Percentiles rank a stretch among this genome's conserved stretches.
phyloP scores from a whole-genome alignment of 1,140 invertebrate genomes.

The Protaetia brevitarsis region DNA sequence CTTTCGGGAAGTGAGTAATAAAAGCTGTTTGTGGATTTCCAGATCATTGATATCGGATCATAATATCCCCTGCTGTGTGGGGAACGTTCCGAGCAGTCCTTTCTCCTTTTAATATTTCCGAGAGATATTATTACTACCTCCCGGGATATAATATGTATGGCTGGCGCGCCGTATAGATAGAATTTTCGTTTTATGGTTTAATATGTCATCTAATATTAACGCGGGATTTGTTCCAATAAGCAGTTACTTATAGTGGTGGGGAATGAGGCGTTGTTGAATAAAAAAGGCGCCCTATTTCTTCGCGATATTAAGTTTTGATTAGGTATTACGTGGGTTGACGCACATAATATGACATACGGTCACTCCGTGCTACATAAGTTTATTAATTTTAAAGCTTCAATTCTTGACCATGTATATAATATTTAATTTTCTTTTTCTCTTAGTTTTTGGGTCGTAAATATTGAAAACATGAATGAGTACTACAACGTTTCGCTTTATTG shows the following conservation, averaged over 20 bases:
- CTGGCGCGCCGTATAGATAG: not conserved
- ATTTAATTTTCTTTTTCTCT: no score
- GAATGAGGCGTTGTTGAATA: no score
- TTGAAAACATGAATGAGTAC: no score
- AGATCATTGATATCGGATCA: constrained; percentile 9
- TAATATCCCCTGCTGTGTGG: not conserved
- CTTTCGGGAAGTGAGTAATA: constrained; percentile 16
- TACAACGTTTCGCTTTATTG: no score
- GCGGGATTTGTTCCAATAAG: not conserved
- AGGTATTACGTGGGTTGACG: no score
- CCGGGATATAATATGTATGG: not conserved
- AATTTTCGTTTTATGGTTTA: not conserved
- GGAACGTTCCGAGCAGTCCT: not conserved
- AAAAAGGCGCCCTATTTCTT: no score
- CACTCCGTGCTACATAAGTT: no score
- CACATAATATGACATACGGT: no score
- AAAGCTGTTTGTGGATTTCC: not conserved
- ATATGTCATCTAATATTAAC: constrained; percentile 16
- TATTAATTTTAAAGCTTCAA: no score
- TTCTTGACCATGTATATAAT: no score
- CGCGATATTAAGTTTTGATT: no score
- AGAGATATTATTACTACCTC: not conserved
- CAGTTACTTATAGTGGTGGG: not conserved
- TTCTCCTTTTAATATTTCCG: constrained; percentile 1
- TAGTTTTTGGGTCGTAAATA: no score